Evolutionary conservation across 2,113 vertebrate genomes (phyloP), one percentile per base, ranked within the genome.

Genomic region (Accipiter cooperii): DNA sequence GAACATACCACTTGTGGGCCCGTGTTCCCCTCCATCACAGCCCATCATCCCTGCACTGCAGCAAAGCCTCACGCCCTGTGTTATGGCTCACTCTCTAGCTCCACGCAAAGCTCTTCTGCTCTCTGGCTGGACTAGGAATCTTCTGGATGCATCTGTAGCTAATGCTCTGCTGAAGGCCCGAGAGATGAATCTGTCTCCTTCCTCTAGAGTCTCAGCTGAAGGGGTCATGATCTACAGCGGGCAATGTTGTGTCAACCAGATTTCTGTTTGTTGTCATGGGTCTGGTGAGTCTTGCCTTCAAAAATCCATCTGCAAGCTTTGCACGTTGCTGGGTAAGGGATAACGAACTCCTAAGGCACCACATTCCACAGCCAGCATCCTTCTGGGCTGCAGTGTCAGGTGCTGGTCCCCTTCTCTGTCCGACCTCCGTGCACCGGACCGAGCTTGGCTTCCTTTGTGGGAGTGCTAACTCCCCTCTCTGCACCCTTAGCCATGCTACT

Each of bases 61-160:
- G 44, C 22, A 1, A 0, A 8, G 52, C 34, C 36, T 42, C 42
- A 10, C 0, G 0, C 8, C 19, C 55, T 15, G n/a, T 51, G 29
- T 28, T 78, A 25, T 49, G 40, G 31, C 26, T 88, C 57, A 33
- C 47, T 85, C 83, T 60, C 65, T 57, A 75, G 40, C 34, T 75
- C 20, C 57, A 28, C 4, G 4, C 14, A 55, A 83, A 65, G 29
- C 10, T 51, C 44, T 60, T 54, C 54, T 51, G 38, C 44, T 69
- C 64, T 73, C 38, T 52, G 68, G 17, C 57, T 58, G 31, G 42
- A 33, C 17, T 8, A 34, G 40, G n/a, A 13, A 47, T 51, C 2
- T 2, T 34, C 55, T 54, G 52, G 33, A 66, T 75, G 61, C 31
- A 66, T 36, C 46, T 31, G 54, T 18, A 70, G 42, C 51, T 66